Conservation (phyloP, 2,113 vertebrate species). For the Triplophysa tibetana region DNA sequence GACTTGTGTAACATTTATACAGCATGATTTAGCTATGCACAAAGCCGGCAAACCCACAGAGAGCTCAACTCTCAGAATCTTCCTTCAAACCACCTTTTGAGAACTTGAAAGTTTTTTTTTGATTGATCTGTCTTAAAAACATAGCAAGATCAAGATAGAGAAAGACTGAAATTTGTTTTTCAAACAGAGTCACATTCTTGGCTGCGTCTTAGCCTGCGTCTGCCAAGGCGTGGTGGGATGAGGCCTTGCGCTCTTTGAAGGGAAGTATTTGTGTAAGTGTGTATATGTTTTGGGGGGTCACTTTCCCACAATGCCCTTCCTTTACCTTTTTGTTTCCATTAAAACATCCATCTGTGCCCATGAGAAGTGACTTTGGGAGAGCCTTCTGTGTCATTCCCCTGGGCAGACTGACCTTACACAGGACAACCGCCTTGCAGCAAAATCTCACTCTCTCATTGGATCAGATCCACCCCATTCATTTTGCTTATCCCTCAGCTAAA, state of each 20-base stretch:
- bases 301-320: constrained; percentile 24
- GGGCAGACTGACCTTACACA: neutral
- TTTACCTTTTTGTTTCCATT: constrained; percentile 9
- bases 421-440: neutral
- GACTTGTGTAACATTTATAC: constrained; percentile 29
- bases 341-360: constrained; percentile 11
- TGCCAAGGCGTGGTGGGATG: constrained; percentile 66
- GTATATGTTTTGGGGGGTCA: constrained; percentile 11
- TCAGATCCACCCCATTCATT: constrained; percentile 15
- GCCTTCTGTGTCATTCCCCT: neutral
- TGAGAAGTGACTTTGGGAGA: constrained; percentile 28
- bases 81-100: constrained; percentile 21
- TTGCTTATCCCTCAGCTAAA: constrained; percentile 8
- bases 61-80: neutral
- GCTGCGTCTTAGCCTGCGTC: constrained; percentile 59
- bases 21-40: constrained; percentile 12
- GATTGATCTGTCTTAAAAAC: constrained; percentile 34
- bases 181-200: constrained; percentile 70
- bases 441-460: neutral
- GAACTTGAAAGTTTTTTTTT: constrained; percentile 10
- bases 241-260: constrained; percentile 37
- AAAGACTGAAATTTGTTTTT: constrained; percentile 67
- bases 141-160: constrained; percentile 37
- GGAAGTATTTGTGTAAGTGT: constrained; percentile 28
- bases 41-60: neutral